phyloP scores from a whole-genome alignment of 2,888 invertebrate species.

The Erynnis tages region DNA sequence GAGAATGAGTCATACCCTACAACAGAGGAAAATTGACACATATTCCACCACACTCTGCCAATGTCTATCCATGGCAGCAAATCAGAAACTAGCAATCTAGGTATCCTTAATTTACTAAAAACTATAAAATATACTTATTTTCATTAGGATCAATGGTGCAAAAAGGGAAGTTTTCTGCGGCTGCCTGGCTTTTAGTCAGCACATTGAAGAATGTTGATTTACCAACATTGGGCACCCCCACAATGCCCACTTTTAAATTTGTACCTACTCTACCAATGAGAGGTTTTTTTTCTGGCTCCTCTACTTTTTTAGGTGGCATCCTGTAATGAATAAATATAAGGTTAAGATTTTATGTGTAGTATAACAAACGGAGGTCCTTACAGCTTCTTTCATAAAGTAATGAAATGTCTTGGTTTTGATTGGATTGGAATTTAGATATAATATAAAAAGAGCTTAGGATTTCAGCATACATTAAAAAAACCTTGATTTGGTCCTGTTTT shows the following conservation, averaged over 20 bases:
- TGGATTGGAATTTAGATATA: too few relatives aligned
- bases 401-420: too few relatives aligned
- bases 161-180: slow-evolving; percentile 99
- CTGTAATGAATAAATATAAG: slow-evolving; percentile 42
- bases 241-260: slow-evolving; percentile 97
- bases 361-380: too few relatives aligned
- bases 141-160: slow-evolving; percentile 99
- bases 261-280: slow-evolving; percentile 97
- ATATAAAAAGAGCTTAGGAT: too few relatives aligned
- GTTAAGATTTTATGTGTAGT: not conserved
- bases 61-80: too few relatives aligned
- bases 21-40: too few relatives aligned
- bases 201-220: slow-evolving; percentile 99
- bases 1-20: too few relatives aligned
- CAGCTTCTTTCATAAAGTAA: not conserved
- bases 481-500: too few relatives aligned
- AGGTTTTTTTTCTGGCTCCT: slow-evolving; percentile 93
- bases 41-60: too few relatives aligned
- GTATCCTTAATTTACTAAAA: not conserved
- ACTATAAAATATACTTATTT: slow-evolving; percentile 92
- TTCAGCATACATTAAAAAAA: too few relatives aligned
- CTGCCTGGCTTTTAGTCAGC: slow-evolving; percentile 97
- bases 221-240: slow-evolving; percentile 98
- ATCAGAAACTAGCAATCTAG: too few relatives aligned
- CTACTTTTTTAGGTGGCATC: slow-evolving; percentile 95